Evolutionary conservation across 2,113 vertebrate genomes (phyloP), one percentile per base, ranked within the genome.

Genomic region (Phalacrocorax pelagicus): DNA sequence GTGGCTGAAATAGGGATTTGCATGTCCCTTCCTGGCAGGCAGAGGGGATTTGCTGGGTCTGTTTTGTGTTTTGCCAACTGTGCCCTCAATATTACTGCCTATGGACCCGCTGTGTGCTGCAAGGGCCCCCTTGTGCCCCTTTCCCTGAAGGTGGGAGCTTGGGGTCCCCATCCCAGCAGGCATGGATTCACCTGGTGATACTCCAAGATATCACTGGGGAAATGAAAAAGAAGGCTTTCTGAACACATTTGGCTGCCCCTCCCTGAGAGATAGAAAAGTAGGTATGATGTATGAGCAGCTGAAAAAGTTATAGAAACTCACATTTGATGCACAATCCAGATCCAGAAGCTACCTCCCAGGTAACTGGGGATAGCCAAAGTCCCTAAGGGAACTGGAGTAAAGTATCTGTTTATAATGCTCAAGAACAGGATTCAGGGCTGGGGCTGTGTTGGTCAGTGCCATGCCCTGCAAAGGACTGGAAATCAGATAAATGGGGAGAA

Each of bases 321-420:
- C 6, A 5, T 59, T 49, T 36, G 6, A 36, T n/a, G 18, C 11
- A 6, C 5, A 21, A 2, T 46, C 12, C 13, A 4, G 2, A 1
- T n/a, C 32, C 63, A 55, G 47, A 55, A 72, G 13, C 40, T 26
- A 84, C 52, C 27, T 87, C 15, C 9, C 7, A 4, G 29, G 54
- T 78, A 59, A 5, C 19, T 65, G 29, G 17, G 9, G 12, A 7
- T 59, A 58, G 32, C 14, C 17, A 32, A 44, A 72, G 19, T 32
- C 12, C 8, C 15, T 3, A 16, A 67, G 24, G 6, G 30, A 69
- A 18, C 32, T 6, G 6, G 32, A 15, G 4, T 47, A 57, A 87
- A 32, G 3, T 11, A 7, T 29, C 32, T 49, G 20, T 67, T 22
- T 13, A 5, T 12, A 65, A 38, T 4, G 11, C 9, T 11, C 4